These are phyloP conservation scores for Serranus cabrilla DNA, from an alignment of 2,797 vertebrate genomes.

Conservation along the genomic window DNA sequence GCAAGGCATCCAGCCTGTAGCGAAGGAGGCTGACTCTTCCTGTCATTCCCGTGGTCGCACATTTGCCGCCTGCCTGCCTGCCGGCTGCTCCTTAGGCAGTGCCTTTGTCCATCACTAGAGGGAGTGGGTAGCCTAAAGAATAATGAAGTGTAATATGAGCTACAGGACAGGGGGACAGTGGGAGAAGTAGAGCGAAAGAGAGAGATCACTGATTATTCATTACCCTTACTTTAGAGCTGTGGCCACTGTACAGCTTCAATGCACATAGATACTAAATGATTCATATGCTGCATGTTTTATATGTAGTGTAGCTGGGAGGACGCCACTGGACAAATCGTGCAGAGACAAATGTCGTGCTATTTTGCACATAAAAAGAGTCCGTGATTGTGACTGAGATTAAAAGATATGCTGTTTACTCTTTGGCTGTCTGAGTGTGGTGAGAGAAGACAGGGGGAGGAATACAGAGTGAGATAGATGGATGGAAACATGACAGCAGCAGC, in stretches of 20 bases:
- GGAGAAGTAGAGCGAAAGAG: conserved; percentile 38
- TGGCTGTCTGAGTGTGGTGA: conserved; percentile 13
- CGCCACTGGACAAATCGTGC: conserved; percentile 14
- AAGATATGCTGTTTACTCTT: conserved; percentile 15
- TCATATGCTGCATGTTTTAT: conserved; percentile 10
- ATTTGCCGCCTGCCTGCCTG: conserved; percentile 60
- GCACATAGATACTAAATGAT: conserved; percentile 23
- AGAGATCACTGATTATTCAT: conserved; percentile 52
- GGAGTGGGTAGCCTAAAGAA: conserved; percentile 81
- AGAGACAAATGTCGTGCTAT: conserved; percentile 2
- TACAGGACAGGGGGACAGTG: conserved; percentile 43
- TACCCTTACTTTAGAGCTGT: conserved; percentile 34
- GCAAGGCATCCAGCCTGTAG: conserved; percentile 33
- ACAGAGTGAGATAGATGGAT: conserved; percentile 25
- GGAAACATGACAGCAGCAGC: conserved; percentile 49
- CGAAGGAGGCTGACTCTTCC: conserved; percentile 43
- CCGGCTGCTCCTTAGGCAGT: conserved; percentile 77
- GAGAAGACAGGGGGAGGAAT: not conserved
- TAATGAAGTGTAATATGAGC: conserved; percentile 53
- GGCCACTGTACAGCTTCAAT: conserved; percentile 17
- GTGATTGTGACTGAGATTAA: conserved; percentile 35
- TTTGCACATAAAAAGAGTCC: conserved; percentile 22
- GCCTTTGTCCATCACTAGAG: conserved; percentile 84
- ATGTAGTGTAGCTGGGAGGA: not conserved
- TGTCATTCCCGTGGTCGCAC: conserved; percentile 39